Evolutionary conservation across 2,888 invertebrate species (phyloP).

Genomic region (Athripsodes cinereus): DNA sequence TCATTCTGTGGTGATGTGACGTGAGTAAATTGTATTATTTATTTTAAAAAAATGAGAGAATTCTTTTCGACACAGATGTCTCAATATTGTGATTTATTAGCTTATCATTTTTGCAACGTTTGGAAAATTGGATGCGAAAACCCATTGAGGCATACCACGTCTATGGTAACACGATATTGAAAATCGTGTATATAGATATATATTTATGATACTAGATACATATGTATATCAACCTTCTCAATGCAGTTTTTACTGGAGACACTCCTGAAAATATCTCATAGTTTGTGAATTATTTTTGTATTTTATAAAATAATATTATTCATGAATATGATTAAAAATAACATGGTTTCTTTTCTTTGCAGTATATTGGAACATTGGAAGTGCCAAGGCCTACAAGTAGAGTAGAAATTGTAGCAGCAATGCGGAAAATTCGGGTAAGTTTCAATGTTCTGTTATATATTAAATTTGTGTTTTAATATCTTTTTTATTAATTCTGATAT

Average conservation of each 20-base stretch:
- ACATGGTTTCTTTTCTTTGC: conserved; percentile 56
- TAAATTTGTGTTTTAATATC: not conserved
- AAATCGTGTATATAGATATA: no score
- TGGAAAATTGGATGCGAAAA: conserved; percentile 17
- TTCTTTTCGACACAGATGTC: conserved; percentile 7
- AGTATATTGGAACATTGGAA: conserved; percentile 98
- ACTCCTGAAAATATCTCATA: no score
- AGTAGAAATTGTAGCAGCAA: conserved; percentile 98
- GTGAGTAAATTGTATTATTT: no score
- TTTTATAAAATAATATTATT: no score
- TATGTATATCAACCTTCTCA: not conserved
- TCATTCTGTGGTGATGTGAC: no score
- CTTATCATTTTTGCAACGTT: conserved; percentile 17
- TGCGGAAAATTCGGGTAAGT: conserved; percentile 95
- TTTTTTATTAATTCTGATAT: no score
- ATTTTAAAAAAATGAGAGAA: no score
- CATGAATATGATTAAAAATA: no score
- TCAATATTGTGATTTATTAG: conserved; percentile 15
- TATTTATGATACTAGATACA: not conserved
- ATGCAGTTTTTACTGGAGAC: no score
- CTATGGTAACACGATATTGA: no score
- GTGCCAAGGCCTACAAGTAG: conserved; percentile 94
- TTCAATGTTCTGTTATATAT: no score
- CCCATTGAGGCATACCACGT: not conserved
- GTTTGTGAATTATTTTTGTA: no score